Percentiles rank a stretch among this genome's conserved stretches.
These are phyloP conservation scores for Geranospiza caerulescens DNA, from an alignment of 2,797 vertebrate species.

Conservation along the genomic window DNA sequence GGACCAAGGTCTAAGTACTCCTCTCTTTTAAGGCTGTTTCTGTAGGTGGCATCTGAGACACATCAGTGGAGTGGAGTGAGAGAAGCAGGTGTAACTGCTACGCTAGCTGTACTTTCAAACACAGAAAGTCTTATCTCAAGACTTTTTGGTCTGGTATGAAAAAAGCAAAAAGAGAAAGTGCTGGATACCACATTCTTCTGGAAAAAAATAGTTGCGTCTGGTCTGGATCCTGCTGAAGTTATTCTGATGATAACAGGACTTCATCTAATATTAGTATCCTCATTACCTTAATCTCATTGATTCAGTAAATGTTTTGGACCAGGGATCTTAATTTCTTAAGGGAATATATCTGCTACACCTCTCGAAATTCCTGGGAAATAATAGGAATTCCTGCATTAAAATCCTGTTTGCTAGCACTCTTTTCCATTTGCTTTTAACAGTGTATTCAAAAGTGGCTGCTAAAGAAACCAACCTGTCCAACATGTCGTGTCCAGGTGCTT, in stretches of 20 bases:
- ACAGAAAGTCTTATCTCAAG: not conserved
- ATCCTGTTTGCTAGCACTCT: not conserved
- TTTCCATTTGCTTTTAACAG: slow-evolving; percentile 53
- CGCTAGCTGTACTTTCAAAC: not conserved
- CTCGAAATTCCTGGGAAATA: not conserved
- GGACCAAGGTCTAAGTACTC: not conserved
- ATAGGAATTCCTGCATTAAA: not conserved
- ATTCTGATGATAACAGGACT: not conserved
- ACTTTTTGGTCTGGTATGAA: not conserved
- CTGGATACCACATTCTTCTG: not conserved
- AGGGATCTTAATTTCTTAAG: not conserved
- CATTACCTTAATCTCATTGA: not conserved
- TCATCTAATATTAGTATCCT: not conserved
- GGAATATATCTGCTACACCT: not conserved
- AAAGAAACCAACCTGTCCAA: slow-evolving; percentile 65
- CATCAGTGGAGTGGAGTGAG: not conserved
- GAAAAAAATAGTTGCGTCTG: not conserved
- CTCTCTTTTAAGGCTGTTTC: not conserved
- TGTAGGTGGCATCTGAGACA: not conserved
- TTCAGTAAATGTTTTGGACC: not conserved
- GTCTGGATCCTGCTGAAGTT: not conserved
- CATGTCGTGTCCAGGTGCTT: slow-evolving; percentile 36
- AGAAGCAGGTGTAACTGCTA: not conserved
- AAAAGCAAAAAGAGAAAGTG: not conserved
- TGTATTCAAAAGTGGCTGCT: slow-evolving; percentile 73